These are phyloP conservation scores for Brachionus angularis DNA, from an alignment of 1,140 invertebrate species.

Conservation along the genomic window DNA sequence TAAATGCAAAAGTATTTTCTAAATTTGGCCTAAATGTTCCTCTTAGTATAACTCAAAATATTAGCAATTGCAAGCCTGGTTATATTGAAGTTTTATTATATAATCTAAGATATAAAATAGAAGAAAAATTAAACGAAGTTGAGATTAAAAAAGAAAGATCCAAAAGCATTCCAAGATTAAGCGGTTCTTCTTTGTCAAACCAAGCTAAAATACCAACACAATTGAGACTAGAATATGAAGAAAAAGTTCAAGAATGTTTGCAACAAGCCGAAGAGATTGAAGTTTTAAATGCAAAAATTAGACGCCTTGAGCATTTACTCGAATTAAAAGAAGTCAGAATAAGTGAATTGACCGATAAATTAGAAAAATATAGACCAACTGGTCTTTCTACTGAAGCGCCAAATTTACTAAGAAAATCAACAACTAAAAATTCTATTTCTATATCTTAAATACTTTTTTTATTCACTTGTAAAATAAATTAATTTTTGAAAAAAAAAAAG, in stretches of 20 bases:
- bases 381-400: constrained; percentile 16
- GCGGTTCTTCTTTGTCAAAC: not conserved
- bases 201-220: constrained; percentile 9
- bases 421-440: not conserved
- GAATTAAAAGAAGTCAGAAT: constrained; percentile 55
- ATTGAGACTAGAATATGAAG: constrained; percentile 48
- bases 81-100: constrained; percentile 46
- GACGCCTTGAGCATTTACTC: constrained; percentile 53
- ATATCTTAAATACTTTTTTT: constrained; percentile 1
- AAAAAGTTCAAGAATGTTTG: constrained; percentile 53
- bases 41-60: constrained; percentile 30
- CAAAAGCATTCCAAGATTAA: constrained; percentile 16
- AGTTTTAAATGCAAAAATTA: constrained; percentile 52
- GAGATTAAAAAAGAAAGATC: constrained; percentile 13
- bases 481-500: not conserved
- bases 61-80: constrained; percentile 18
- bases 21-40: constrained; percentile 41
- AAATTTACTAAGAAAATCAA: no score
- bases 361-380: constrained; percentile 44
- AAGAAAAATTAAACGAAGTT: constrained; percentile 45
- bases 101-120: constrained; percentile 55
- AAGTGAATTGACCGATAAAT: constrained; percentile 48
- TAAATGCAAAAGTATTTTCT: constrained; percentile 49
- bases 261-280: constrained; percentile 54
- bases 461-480: not conserved